Conservation (phyloP, 2,113 vertebrate species). For the Pogona vitticeps region DNA sequence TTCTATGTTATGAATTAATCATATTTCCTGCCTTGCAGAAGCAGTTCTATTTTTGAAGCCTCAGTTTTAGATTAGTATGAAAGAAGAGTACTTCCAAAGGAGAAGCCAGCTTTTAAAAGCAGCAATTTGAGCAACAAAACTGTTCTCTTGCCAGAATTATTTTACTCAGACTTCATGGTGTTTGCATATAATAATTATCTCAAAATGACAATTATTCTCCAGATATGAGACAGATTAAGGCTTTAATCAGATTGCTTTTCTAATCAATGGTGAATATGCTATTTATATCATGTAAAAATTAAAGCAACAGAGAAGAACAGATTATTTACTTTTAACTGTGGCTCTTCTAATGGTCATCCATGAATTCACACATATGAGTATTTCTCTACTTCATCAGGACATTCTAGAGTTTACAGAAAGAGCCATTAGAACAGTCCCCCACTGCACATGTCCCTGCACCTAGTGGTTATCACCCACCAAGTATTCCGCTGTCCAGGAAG, state of each 20-base stretch:
- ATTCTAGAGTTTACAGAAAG: too few species aligned
- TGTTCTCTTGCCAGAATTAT: not conserved
- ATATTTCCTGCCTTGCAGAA: not conserved
- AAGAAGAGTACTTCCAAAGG: constrained; percentile 11
- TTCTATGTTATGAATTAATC: constrained; percentile 18
- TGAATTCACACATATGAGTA: too few species aligned
- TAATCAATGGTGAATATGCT: not conserved
- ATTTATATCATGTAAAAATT: not conserved
- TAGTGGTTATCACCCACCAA: too few species aligned
- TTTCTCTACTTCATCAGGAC: too few species aligned
- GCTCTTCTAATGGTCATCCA: too few species aligned
- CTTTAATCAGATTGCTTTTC: not conserved
- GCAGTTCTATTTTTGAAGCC: constrained; percentile 2
- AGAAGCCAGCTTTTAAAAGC: constrained; percentile 23
- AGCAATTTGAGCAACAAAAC: not conserved
- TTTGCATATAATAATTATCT: not conserved
- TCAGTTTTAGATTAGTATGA: not conserved
- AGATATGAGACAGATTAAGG: not conserved
- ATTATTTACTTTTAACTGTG: too few species aligned
- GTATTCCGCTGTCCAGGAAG: too few species aligned
- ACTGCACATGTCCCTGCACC: too few species aligned
- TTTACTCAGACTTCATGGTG: not conserved
- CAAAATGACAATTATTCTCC: constrained; percentile 2
- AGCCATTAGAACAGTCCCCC: too few species aligned
- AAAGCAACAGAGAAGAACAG: too few species aligned